Percentiles rank a stretch among this genome's conserved stretches.
Evolutionary conservation across 2,113 vertebrate genomes (phyloP).

Genomic region (Himantopus leucocephalus): DNA sequence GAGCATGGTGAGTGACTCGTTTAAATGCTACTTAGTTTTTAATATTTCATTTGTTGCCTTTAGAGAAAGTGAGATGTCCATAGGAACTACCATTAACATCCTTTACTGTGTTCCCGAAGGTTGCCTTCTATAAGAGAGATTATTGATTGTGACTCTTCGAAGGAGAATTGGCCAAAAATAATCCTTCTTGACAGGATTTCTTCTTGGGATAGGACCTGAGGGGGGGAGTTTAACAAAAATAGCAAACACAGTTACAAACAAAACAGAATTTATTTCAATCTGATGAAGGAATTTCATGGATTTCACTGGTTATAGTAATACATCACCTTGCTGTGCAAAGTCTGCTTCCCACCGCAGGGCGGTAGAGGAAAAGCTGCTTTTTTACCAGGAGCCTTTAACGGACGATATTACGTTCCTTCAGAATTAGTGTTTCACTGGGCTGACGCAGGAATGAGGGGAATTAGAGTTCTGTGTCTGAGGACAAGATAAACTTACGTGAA

Average conservation of each 20-base stretch:
- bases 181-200: slow-evolving; percentile 53
- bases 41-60: slow-evolving; percentile 62
- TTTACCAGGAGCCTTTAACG: slow-evolving; percentile 3
- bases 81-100: slow-evolving; percentile 11
- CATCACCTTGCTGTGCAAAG: slow-evolving; percentile 32
- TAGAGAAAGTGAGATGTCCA: slow-evolving; percentile 41
- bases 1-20: slow-evolving; percentile 29
- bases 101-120: slow-evolving; percentile 3
- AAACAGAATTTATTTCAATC: slow-evolving; percentile 51
- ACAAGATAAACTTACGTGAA: neutral
- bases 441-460: neutral
- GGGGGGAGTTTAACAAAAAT: slow-evolving; percentile 28
- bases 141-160: slow-evolving; percentile 58
- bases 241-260: slow-evolving; percentile 26
- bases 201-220: slow-evolving; percentile 35
- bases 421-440: neutral
- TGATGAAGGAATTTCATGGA: slow-evolving; percentile 9
- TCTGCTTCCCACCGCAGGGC: neutral
- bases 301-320: slow-evolving; percentile 29
- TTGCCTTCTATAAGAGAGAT: slow-evolving; percentile 32
- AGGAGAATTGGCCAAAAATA: slow-evolving; percentile 58
- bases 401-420: neutral
- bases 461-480: neutral
- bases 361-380: slow-evolving; percentile 21
- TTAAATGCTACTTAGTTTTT: slow-evolving; percentile 63